These are phyloP conservation scores for Petrocephalus schoutedeni DNA, from an alignment of 2,797 vertebrate species.

Conservation along the genomic window DNA sequence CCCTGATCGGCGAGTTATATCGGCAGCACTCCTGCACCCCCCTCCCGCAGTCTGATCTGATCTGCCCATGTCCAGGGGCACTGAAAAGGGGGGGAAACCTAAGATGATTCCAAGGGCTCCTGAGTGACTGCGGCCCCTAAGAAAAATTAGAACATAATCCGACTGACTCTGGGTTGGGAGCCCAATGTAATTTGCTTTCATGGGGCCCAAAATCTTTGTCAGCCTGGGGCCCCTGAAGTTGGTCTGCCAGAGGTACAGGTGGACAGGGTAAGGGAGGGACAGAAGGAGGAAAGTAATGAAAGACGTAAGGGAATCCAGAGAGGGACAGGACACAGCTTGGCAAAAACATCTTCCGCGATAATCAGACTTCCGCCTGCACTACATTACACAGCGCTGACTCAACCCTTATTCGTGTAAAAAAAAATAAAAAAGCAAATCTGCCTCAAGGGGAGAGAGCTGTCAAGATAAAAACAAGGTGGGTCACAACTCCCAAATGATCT, in stretches of 20 bases:
- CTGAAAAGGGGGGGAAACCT: too few species aligned
- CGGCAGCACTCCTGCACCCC: too few species aligned
- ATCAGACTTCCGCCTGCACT: neutral
- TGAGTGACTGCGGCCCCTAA: too few species aligned
- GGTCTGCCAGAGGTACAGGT: neutral
- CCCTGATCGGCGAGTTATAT: too few species aligned
- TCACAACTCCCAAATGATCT: conserved; percentile 8
- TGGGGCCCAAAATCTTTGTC: neutral
- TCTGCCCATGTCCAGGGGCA: too few species aligned
- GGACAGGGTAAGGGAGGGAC: neutral
- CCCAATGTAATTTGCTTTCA: too few species aligned
- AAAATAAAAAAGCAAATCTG: neutral
- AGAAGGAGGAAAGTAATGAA: neutral
- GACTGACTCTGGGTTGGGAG: too few species aligned
- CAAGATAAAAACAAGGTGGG: conserved; percentile 50
- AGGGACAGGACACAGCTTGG: neutral
- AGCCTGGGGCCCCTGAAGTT: neutral
- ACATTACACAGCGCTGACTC: neutral
- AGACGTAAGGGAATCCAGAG: neutral
- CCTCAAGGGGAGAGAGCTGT: conserved; percentile 18
- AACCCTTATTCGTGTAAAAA: neutral
- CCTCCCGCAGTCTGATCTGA: too few species aligned
- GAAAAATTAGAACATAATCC: too few species aligned
- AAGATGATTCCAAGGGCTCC: too few species aligned
- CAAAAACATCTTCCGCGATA: neutral